phyloP scores from a whole-genome alignment of 2,113 vertebrate genomes.

The Panurus biarmicus region DNA sequence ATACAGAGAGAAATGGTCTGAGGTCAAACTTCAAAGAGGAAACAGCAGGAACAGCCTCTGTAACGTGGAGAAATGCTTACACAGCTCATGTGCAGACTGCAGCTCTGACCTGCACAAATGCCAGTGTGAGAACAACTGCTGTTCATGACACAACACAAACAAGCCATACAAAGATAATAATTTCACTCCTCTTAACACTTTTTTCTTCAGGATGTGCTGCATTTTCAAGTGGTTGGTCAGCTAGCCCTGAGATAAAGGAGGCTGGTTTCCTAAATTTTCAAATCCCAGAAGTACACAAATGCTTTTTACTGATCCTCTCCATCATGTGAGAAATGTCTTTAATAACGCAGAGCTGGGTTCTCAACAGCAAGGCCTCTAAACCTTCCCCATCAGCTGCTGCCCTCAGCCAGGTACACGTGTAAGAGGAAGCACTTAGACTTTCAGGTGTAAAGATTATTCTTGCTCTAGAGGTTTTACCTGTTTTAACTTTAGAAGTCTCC shows the following conservation, averaged over 20 bases:
- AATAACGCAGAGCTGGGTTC: neutral
- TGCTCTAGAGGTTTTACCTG: neutral
- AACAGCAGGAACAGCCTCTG: neutral
- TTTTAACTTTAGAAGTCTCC: neutral
- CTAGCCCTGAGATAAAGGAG: neutral
- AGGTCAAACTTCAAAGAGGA: neutral
- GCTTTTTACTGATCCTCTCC: neutral
- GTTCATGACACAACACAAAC: neutral
- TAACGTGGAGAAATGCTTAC: neutral
- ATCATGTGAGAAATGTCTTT: neutral
- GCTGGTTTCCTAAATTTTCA: neutral
- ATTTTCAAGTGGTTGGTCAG: neutral
- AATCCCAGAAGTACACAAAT: neutral
- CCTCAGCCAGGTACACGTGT: fast-evolving
- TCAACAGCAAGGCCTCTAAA: neutral
- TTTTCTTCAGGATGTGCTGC: neutral
- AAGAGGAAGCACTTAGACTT: neutral
- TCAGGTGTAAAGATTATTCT: neutral
- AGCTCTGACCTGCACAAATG: neutral
- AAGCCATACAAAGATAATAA: neutral
- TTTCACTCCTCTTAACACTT: neutral
- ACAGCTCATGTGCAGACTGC: fast-evolving
- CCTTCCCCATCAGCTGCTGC: neutral
- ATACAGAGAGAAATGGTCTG: slow-evolving; percentile 25
- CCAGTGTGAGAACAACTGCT: fast-evolving